Evolutionary conservation across 2,797 vertebrate genomes (phyloP), one percentile per base, ranked within the genome.

Genomic region (Falco biarmicus): DNA sequence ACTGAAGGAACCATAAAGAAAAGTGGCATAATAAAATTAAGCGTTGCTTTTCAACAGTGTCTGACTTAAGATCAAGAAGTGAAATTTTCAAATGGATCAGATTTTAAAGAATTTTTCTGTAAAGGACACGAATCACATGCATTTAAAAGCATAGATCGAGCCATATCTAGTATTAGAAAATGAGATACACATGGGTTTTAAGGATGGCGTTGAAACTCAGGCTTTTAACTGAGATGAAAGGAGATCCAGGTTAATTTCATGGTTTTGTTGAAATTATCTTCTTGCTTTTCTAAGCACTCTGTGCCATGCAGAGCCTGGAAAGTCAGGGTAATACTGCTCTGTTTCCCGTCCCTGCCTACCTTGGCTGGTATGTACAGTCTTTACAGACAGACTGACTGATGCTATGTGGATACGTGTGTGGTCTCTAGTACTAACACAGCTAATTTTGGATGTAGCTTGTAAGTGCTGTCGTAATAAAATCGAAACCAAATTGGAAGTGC

Each of bases 1-100:
- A 95, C 86, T 66, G 71, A 89, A 79, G 45, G 69, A 77, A 59
- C 34, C 25, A 63, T 77, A 78, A 91, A 92, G 73, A 89, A 93
- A 89, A 75, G 24, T 17, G 17, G 11, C 3, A 48, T 81, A 64
- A 75, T 79, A 88, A 93, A 94, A 91, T 73, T 88, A 82, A 93
- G 43, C 39, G 51, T 88, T 56, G 19, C 51, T 93, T 96, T 94
- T 88, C 60, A 54, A 25, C 29, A 20, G 77, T 56, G 21, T 78
- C 32, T 64, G 37, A 60, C 47, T 80, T 77, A 61, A 92, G 57
- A 91, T 32, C 24, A 73, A 63, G 60, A 89, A 73, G 11, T 54
- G 15, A 31, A 66, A 34, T 56, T 70, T 92, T 80, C 60, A 32
- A 37, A 47, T 15, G 14, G 11, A 22, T 78, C 32, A 39, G 20